These are phyloP conservation scores for Noctuana brunneofusca DNA, from an alignment of 2,888 invertebrate species.

Conservation along the genomic window DNA sequence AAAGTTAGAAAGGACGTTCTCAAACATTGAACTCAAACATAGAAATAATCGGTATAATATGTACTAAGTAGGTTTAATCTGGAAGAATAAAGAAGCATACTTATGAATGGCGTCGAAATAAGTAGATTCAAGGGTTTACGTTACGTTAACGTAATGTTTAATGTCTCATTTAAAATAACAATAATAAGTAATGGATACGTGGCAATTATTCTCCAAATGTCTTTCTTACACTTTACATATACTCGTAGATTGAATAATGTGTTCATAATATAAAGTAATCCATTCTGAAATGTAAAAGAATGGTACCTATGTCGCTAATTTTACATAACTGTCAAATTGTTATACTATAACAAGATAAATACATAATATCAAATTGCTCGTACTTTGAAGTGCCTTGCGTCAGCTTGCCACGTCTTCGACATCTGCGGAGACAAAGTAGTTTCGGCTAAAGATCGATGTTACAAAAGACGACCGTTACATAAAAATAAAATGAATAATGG, in stretches of 20 bases:
- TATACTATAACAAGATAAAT: conserved; percentile 40
- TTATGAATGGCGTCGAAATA: too few relatives aligned
- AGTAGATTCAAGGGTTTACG: too few relatives aligned
- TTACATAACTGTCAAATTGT: conserved; percentile 48
- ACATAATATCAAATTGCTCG: not conserved
- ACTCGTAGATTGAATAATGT: not conserved
- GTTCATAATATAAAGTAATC: not conserved
- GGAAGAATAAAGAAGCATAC: too few relatives aligned
- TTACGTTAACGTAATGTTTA: too few relatives aligned
- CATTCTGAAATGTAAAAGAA: not conserved
- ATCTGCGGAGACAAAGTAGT: conserved; percentile 43
- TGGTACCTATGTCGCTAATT: conserved; percentile 40
- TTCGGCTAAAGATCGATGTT: conserved; percentile 11
- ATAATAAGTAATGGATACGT: not conserved
- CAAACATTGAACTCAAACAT: not conserved
- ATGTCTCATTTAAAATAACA: too few relatives aligned
- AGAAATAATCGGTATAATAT: not conserved
- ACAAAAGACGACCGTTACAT: conserved; percentile 37
- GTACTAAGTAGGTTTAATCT: too few relatives aligned
- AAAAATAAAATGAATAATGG: conserved; percentile 53
- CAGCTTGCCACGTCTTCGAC: conserved; percentile 46
- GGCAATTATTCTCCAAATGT: not conserved
- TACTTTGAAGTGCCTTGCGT: conserved; percentile 46
- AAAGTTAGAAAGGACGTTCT: conserved; percentile 48
- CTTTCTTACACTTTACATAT: not conserved